Evolutionary conservation across 2,797 vertebrate genomes (phyloP), one percentile per base, ranked within the genome.

Genomic region (Lacerta viridis): DNA sequence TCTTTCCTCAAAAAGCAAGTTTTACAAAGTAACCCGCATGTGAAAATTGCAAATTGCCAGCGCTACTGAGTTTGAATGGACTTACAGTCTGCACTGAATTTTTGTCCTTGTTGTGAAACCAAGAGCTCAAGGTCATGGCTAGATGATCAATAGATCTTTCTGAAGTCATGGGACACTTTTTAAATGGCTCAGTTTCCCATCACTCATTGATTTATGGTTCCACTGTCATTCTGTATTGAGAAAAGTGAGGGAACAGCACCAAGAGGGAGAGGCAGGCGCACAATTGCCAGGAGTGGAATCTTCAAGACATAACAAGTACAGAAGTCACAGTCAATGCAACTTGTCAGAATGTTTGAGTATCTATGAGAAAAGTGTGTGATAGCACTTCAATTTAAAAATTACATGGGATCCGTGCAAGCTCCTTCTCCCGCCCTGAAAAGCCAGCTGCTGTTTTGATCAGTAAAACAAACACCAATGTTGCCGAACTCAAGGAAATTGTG

Each of bases 61-160:
- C 1, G 23, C 11, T 25, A 78, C 29, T 78, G 41, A 86, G 17
- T 50, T n/a, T 86, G 5, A 50, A 86, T 25, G 76, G 61, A 50
- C 50, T 78, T 68, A 69, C 18, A 33, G 41, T 69, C 27, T 75
- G 50, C 50, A 61, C 7, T 18, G 23, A 39, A 75, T 84, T 61
- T 75, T 84, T 83, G n/a, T 61, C 55, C 10, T 80, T 64, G n/a
- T 61, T 80, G 15, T 41, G 27, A 29, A 15, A 36, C 71, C 59
- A 50, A 29, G 50, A 75, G 33, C 83, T 46, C 81, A 71, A 43
- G 46, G 69, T 71, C 41, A 33, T 50, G 61, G 80, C 15, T 83
- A 84, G 59, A 27, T 59, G 69, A 55, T 59, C 83, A 84, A 74
- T 18, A 84, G n/a, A 59, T 27, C 72, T 55, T 59, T 84, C 69